Evolutionary conservation across 1,140 invertebrate species (phyloP).

Genomic region (Euglossa dilemma): DNA sequence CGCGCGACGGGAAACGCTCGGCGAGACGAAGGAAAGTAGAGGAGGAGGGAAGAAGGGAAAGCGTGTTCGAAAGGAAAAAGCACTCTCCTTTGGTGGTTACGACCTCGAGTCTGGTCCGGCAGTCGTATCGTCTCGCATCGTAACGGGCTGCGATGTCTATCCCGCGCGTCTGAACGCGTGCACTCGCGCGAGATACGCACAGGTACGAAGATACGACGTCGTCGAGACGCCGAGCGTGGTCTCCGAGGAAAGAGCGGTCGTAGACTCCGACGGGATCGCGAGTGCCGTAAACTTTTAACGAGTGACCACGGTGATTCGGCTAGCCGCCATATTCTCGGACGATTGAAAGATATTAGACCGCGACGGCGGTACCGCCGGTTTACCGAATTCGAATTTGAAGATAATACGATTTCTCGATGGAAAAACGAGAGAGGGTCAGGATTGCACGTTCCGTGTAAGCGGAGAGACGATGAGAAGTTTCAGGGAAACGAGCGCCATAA

Average conservation of each 20-base stretch:
- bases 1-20: background rate
- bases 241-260: background rate
- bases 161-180: slow-evolving; percentile 6
- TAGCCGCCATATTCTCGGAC: background rate
- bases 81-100: slow-evolving; percentile 36
- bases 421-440: too few relatives aligned
- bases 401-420: too few relatives aligned
- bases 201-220: too few relatives aligned
- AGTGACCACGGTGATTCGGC: slow-evolving; percentile 46
- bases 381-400: too few relatives aligned
- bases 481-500: slow-evolving; percentile 3
- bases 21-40: background rate
- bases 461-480: background rate
- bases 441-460: background rate
- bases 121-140: slow-evolving; percentile 2
- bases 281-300: slow-evolving; percentile 64
- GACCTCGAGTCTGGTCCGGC: background rate
- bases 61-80: slow-evolving; percentile 30
- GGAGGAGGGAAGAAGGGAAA: background rate
- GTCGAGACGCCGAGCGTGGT: slow-evolving; percentile 22
- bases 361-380: too few relatives aligned
- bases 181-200: too few relatives aligned
- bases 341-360: slow-evolving; percentile 31
- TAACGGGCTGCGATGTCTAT: slow-evolving; percentile 14
- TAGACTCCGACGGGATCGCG: slow-evolving; percentile 5